Percentiles rank a stretch among this genome's conserved stretches.
These are phyloP conservation scores for Oreochromis tanganicae DNA, from an alignment of 2,113 vertebrate genomes.

Conservation along the genomic window DNA sequence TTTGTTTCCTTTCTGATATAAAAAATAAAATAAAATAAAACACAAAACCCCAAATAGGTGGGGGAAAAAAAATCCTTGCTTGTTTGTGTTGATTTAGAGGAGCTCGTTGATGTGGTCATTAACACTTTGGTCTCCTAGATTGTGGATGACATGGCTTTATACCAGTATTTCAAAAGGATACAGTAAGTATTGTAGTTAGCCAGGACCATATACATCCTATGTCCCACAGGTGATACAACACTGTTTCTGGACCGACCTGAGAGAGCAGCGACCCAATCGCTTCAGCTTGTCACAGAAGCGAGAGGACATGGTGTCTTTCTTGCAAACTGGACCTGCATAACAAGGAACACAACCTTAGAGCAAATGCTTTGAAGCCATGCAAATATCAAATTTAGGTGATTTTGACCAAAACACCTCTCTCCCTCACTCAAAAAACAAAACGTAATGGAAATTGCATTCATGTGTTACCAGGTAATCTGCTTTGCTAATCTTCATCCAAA, in stretches of 20 bases:
- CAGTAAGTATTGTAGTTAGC: neutral
- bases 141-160: neutral
- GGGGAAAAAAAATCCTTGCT: neutral
- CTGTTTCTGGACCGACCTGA: slow-evolving; percentile 78
- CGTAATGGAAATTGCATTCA: neutral
- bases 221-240: slow-evolving; percentile 83
- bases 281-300: slow-evolving; percentile 88
- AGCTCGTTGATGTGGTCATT: neutral
- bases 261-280: slow-evolving; percentile 79
- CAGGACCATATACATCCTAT: neutral
- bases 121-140: neutral
- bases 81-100: neutral
- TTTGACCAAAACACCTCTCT: neutral
- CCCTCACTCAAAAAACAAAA: neutral
- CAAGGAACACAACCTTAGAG: neutral
- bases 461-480: neutral
- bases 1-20: neutral
- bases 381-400: neutral
- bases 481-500: neutral
- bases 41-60: neutral
- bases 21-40: neutral
- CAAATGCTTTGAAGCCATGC: neutral
- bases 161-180: neutral
- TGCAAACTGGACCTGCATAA: slow-evolving; percentile 73
- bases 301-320: slow-evolving; percentile 82